phyloP scores from a whole-genome alignment of 2,113 vertebrate genomes.

The Suncus etruscus region DNA sequence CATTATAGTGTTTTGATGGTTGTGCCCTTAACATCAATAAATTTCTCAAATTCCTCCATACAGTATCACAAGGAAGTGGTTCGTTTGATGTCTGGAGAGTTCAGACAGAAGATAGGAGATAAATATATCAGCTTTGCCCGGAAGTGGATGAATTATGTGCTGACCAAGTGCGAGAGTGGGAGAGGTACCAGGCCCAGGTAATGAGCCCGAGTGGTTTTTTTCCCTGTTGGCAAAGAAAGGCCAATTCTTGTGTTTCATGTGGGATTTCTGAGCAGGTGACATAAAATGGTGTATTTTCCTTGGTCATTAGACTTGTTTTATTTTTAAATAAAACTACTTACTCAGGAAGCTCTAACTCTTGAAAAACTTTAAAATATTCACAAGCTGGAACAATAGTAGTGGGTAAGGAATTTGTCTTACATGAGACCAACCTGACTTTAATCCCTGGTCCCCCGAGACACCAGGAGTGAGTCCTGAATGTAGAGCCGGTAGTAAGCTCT shows the following conservation, averaged over 20 bases:
- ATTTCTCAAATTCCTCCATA: slow-evolving; percentile 71
- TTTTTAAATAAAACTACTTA: not conserved
- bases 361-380: not conserved
- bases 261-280: not conserved
- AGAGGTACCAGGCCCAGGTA: slow-evolving; percentile 98
- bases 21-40: slow-evolving; percentile 59
- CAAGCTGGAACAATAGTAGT: no score
- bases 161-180: slow-evolving; percentile 98
- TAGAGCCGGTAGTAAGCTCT: no score
- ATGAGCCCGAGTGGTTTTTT: slow-evolving; percentile 27
- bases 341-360: not conserved
- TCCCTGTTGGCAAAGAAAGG: accelerated
- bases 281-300: not conserved
- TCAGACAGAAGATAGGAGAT: slow-evolving; percentile 97
- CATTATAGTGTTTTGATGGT: not conserved
- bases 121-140: slow-evolving; percentile 97
- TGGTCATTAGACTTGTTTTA: not conserved
- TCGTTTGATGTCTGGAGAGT: slow-evolving; percentile 98
- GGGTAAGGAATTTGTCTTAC: no score
- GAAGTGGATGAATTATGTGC: slow-evolving; percentile 99
- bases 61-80: slow-evolving; percentile 99
- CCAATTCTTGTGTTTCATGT: not conserved
- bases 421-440: no score
- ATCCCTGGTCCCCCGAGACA: no score
- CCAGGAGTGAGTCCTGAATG: no score